Evolutionary conservation across 92 coral and sea anemone genomes (phyloP).

Genomic region (Epizoanthus scotinus): DNA sequence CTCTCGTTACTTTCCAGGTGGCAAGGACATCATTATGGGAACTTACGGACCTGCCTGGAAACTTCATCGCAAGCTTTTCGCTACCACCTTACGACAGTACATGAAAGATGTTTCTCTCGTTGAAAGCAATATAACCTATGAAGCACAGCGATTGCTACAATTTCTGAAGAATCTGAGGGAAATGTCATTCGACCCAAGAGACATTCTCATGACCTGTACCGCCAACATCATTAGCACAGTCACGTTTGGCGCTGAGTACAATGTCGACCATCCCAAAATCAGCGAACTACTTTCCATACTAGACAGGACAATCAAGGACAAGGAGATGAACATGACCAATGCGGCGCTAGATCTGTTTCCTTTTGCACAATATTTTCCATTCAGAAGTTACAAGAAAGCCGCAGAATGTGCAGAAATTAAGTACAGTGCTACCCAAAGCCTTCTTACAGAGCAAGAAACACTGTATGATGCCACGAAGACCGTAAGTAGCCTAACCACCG

Average conservation of each 20-base stretch:
- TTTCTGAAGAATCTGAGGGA: constrained; percentile 3
- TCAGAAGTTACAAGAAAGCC: not conserved
- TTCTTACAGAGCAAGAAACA: no score
- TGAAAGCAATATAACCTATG: not conserved
- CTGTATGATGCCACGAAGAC: no score
- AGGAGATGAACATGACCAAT: not conserved
- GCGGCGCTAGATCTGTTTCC: not conserved
- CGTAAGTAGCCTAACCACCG: no score
- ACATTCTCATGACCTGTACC: not conserved
- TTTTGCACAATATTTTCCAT: not conserved
- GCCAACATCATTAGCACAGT: constrained; percentile 11
- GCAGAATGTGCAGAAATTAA: not conserved
- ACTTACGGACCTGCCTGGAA: no score
- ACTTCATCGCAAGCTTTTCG: not conserved
- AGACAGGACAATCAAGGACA: not conserved
- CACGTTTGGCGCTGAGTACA: constrained; percentile 11
- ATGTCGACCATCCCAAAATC: not conserved
- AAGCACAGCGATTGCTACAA: constrained; percentile 1
- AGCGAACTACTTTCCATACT: not conserved
- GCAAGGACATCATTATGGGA: no score
- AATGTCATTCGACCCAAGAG: constrained; percentile 2
- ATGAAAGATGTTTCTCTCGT: not conserved
- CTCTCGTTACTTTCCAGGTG: no score
- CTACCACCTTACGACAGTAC: constrained; percentile 2
- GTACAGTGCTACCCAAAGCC: no score